A percentile compares a stretch with the other conserved stretches of the same genome.
These are phyloP conservation scores for Cervus canadensis DNA, from an alignment of 2,113 vertebrate genomes.

Conservation along the genomic window DNA sequence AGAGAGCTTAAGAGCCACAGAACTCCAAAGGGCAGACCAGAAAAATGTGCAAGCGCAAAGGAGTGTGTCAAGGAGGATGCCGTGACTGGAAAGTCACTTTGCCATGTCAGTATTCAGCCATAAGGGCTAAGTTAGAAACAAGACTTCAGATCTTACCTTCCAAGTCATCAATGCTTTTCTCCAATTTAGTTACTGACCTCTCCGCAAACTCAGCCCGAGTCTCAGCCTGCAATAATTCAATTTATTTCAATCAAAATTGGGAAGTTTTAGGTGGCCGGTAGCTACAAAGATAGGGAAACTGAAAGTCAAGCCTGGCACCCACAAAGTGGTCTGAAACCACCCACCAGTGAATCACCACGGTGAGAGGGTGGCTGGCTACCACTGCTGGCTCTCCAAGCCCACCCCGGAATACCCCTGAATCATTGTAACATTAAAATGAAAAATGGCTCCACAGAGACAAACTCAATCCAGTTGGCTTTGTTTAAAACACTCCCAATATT, in stretches of 20 bases:
- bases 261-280: not conserved
- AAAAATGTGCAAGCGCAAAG: constrained; percentile 68
- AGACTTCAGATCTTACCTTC: constrained; percentile 89
- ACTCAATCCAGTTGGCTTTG: not conserved
- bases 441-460: not conserved
- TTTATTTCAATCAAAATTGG: not conserved
- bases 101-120: not conserved
- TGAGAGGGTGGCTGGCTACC: not conserved
- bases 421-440: not conserved
- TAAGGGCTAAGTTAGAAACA: not conserved
- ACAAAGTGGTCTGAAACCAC: not conserved
- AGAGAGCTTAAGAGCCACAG: constrained; percentile 37
- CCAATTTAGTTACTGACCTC: constrained; percentile 99
- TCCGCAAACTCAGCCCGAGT: constrained; percentile 99
- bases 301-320: not conserved
- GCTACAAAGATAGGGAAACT: not conserved
- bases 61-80: not conserved
- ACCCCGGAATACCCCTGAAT: not conserved
- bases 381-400: not conserved
- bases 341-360: not conserved
- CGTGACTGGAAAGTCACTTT: not conserved
- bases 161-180: constrained; percentile 99
- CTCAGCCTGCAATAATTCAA: constrained; percentile 88
- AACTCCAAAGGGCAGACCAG: constrained; percentile 61
- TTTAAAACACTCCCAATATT: constrained; percentile 56